Percentiles rank a stretch among this genome's conserved stretches.
Conservation (phyloP, 2,797 vertebrate species). For the Oreonectes daqikongensis region DNA sequence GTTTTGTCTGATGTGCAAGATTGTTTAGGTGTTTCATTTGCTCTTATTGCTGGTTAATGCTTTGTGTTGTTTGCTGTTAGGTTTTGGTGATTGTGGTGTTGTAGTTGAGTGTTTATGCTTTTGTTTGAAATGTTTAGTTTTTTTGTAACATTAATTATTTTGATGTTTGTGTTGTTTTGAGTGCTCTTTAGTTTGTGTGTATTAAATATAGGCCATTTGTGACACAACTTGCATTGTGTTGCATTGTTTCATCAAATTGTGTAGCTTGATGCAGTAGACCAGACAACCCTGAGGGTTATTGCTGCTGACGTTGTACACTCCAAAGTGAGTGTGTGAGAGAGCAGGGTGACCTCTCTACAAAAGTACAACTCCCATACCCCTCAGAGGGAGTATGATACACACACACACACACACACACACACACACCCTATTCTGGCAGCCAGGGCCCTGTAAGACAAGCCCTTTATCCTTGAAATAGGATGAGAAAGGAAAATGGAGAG, state of each 20-base stretch:
- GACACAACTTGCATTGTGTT: not conserved
- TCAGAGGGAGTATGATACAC: slow-evolving; percentile 36
- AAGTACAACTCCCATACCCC: slow-evolving; percentile 42
- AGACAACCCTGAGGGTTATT: slow-evolving; percentile 35
- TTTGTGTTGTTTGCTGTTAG: not conserved
- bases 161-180: not conserved
- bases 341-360: slow-evolving; percentile 31
- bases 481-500: slow-evolving; percentile 15
- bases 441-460: slow-evolving; percentile 33
- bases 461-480: slow-evolving; percentile 41
- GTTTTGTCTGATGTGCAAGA: not conserved
- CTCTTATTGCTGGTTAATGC: too few species aligned
- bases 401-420: not conserved
- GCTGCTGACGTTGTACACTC: slow-evolving; percentile 16
- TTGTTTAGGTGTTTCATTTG: not conserved
- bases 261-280: slow-evolving; percentile 29
- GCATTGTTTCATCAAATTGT: slow-evolving; percentile 10
- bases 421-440: slow-evolving; percentile 29
- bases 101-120: not conserved
- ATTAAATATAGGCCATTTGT: too few species aligned
- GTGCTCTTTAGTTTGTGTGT: not conserved
- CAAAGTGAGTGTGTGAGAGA: not conserved
- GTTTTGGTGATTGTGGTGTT: slow-evolving; percentile 1
- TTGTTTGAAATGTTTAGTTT: too few species aligned
- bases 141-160: not conserved